Evolutionary conservation across 1,140 invertebrate genomes (phyloP), one percentile per base, ranked within the genome.

Genomic region (Spodoptera frugiperda): DNA sequence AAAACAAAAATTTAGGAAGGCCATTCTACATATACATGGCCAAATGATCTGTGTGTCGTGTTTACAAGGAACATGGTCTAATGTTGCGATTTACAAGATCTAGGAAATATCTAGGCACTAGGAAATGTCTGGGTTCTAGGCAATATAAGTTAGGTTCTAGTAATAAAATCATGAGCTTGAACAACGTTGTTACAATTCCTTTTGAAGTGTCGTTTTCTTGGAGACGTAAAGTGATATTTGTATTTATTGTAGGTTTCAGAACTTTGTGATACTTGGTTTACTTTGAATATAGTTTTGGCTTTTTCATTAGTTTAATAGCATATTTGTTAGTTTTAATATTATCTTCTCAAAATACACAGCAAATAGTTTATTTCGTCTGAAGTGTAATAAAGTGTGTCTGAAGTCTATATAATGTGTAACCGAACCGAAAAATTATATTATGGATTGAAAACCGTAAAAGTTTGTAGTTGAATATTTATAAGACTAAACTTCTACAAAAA

Each of bases 211-310:
- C 12, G 33, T 61, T 33, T 17, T 39, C 57, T 14, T 61, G n/a
- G 33, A 44, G 57, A 44, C n/a, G 39, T 61, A 44, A 61, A 25
- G 8, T 39, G 8, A 61, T 61, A 61, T 39, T 61, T n/a, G n/a
- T 30, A n/a, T n/a, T n/a, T 39, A n/a, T 30, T 61, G n/a, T n/a
- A n/a, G 57, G 33, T 33, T 61, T 61, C 57, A 15, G 57, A 11
- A 9, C n/a, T 39, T 8, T 59, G 57, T 59, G 14, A 59, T 59
- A 17, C n/a, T 8, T 15, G 30, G 25, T 15, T 25, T 12, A 11
- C 2, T 25, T 3, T 55, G 12, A 55, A 55, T 11, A 12, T 1
- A 25, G 25, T 25, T 25, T 25, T 25, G 25, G n/a, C n/a, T 2
- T 25, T 4, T 25, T 25, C 25, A 25, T 25, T n/a, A n/a, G n/a